A percentile compares a stretch with the other conserved stretches of the same genome.
These are phyloP conservation scores for Drosophila acutilabella DNA, from an alignment of 2,888 invertebrate genomes.

Conservation along the genomic window DNA sequence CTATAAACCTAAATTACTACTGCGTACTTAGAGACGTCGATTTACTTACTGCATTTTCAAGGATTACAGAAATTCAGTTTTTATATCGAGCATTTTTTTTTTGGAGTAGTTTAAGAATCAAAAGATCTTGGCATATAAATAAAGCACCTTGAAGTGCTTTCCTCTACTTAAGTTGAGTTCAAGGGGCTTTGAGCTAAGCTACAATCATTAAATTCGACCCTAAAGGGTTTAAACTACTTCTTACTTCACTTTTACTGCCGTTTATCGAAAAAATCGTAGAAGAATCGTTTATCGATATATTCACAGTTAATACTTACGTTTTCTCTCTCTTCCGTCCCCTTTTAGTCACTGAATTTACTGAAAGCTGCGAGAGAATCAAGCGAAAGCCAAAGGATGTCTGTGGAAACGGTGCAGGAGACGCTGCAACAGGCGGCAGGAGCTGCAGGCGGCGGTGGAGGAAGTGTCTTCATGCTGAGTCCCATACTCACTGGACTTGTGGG, in stretches of 20 bases:
- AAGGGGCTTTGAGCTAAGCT: too few relatives aligned
- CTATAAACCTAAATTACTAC: not conserved
- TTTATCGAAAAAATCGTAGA: too few relatives aligned
- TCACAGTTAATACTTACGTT: not conserved
- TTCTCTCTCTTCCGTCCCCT: not conserved
- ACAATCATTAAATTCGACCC: too few relatives aligned
- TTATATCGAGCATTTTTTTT: too few relatives aligned
- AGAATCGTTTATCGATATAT: too few relatives aligned
- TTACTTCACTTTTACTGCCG: too few relatives aligned
- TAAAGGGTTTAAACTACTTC: too few relatives aligned
- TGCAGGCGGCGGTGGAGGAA: constrained; percentile 30
- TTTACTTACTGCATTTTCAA: not conserved
- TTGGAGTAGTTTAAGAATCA: too few relatives aligned
- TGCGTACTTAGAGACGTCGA: not conserved
- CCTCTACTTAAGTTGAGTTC: too few relatives aligned
- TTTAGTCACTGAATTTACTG: too few relatives aligned
- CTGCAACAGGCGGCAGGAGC: constrained; percentile 53
- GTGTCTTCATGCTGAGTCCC: constrained; percentile 58
- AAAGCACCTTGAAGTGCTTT: too few relatives aligned
- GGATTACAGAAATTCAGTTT: not conserved
- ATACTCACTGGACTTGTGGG: constrained; percentile 75
- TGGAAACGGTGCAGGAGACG: constrained; percentile 74
- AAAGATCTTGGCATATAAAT: too few relatives aligned
- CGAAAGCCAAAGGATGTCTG: constrained; percentile 58
- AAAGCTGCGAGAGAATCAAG: not conserved